Percentiles rank a stretch among this genome's conserved stretches.
phyloP scores from a whole-genome alignment of 2,113 vertebrate genomes.

The Promerops cafer region DNA sequence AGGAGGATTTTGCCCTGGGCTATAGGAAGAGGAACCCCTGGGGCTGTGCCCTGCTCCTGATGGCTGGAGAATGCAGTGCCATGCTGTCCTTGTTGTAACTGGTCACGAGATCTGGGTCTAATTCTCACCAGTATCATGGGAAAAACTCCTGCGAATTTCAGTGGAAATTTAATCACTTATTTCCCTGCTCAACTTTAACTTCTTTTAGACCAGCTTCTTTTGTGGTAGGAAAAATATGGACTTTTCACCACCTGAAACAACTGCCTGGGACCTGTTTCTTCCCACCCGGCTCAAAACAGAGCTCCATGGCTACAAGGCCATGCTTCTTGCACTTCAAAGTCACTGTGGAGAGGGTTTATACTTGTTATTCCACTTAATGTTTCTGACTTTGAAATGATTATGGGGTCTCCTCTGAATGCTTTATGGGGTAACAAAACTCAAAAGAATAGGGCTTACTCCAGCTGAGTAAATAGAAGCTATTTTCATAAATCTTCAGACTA shows the following conservation, averaged over 20 bases:
- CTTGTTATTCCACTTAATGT: constrained; percentile 49
- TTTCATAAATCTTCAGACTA: constrained; percentile 28
- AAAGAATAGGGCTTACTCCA: constrained; percentile 11
- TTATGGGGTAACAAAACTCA: constrained; percentile 37
- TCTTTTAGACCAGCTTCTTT: neutral
- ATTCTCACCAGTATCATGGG: neutral
- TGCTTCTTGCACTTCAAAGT: constrained; percentile 49
- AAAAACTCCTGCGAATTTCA: neutral
- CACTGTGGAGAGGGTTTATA: neutral
- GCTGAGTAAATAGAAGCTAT: constrained; percentile 59
- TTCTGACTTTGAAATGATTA: constrained; percentile 36
- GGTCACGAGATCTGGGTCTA: neutral
- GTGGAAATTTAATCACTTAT: neutral
- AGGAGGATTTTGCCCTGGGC: neutral
- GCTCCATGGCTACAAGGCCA: neutral
- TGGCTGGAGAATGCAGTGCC: neutral
- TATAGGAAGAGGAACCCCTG: neutral
- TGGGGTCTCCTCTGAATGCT: constrained; percentile 39
- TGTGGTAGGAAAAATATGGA: neutral
- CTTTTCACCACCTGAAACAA: constrained; percentile 38
- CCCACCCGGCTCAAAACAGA: neutral
- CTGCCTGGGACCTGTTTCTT: constrained; percentile 20
- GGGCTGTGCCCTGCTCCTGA: neutral
- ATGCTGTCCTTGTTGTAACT: neutral
- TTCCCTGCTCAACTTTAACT: neutral